Base-by-base conservation (phyloP, 2,113 vertebrate genomes). In the Coptodon rendalli region DNA sequence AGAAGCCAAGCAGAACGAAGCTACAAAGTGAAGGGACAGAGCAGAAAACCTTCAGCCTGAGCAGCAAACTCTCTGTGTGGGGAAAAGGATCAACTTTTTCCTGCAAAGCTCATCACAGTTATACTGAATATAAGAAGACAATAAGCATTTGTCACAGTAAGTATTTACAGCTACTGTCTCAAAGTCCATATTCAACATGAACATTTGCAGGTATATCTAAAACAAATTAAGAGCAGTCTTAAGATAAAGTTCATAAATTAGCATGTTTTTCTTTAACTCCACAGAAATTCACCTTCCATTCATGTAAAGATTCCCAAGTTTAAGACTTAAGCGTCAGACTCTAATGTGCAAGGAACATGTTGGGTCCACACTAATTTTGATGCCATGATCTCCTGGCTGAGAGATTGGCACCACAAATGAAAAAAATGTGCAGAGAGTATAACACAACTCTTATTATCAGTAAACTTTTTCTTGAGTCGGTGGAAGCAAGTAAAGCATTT, bases 81-180 rank as follows among this genome's bases (percentile, higher is more conserved):
- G 7, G 5, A 1, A 5, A 7, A 2, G 91, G 92, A 48, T 86
- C 81, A 9, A n/a, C 0, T 1, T 96, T 94, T 80, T 89, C 52
- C 2, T 96, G 87, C 92, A 86, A 53, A 9, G 82, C 89, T 1
- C 53, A 0, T 4, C 91, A 93, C 19, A 63, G 80, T 1, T 2
- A 56, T 1, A 2, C 0, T 22, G 19, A 68, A 0, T 19, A 52
- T 22, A 11, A 1, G 1, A 22, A 19, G 68, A 73, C 82, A 17
- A 93, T 53, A 34, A 91, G 9, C 40, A 89, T 92, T 52, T 96
- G 96, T 91, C 14, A 85, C 48, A 56, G 96, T 97, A 36, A 93
- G n/a, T 91, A 40, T 56, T 0, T n/a, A 14, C 3, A 10, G 7
- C 22, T 31, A 22, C 4, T 31, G 2, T 57, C 7, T 86, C 9